Base-by-base conservation (phyloP, 2,113 vertebrate genomes). In the Sigmodon hispidus region DNA sequence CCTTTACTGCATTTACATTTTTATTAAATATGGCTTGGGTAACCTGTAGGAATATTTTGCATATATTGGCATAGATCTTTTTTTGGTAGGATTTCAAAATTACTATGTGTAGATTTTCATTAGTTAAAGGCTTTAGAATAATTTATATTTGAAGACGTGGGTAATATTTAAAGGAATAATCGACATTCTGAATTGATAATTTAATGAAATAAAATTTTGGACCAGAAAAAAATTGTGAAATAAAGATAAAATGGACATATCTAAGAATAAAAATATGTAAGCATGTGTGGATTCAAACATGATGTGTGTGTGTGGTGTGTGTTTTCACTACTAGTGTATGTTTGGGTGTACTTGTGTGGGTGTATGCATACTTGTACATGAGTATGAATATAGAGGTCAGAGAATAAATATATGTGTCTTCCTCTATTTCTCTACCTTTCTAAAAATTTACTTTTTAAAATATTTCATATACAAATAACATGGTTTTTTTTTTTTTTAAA, bases 61-160 rank as follows among this genome's bases (percentile, higher is more conserved):
- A 94, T 96, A 94, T 70, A 96, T 89, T 96, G 96, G 97, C 92
- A 96, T 90, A 52, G 81, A 61, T 15, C 48, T 70, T 75, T 97
- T 97, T 96, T 8, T 87, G 95, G 93, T 97, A 96, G 69, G 52
- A 94, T 97, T 97, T 97, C 95, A 97, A 96, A 94, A 95, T 96
- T 95, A 94, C 67, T 89, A 2, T 95, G 95, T 94, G 63, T 95
- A 81, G 52, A 92, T 94, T 96, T 97, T 96, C 95, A 97, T 96
- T 95, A 97, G 16, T 31, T 90, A 77, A 81, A 87, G 94, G 19
- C 73, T 94, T 93, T 88, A 83, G 55, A 80, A 16, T 96, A 96
- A 94, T 48, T 72, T 91, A 96, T 87, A 91, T 95, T 96, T 90
- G 84, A 97, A 96, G 95, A 72, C 76, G 91, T 15, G 91, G 61